Conservation (phyloP, 2,797 vertebrate species). For the Sebastes oblongus region DNA sequence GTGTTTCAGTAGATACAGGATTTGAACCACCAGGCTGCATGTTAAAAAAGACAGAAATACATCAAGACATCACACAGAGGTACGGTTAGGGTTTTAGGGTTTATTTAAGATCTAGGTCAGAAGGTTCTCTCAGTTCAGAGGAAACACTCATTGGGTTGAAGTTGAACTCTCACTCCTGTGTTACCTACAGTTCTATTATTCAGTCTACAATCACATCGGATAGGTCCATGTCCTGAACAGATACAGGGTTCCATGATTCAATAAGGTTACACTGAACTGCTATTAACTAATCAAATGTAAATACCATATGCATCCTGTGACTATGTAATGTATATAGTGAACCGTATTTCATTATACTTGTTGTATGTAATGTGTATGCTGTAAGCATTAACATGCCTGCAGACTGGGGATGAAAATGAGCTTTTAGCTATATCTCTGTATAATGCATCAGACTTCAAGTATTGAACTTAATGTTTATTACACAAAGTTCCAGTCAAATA, state of each 20-base stretch:
- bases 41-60: not conserved
- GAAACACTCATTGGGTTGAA: not conserved
- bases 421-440: too few species aligned
- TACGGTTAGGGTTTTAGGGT: not conserved
- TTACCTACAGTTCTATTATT: not conserved
- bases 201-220: not conserved
- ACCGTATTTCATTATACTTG: too few species aligned
- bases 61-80: not conserved
- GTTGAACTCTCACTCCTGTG: not conserved
- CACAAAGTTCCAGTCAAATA: too few species aligned
- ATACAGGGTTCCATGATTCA: not conserved
- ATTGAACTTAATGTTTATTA: too few species aligned
- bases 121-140: not conserved
- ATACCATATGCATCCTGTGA: too few species aligned
- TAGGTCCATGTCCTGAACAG: not conserved
- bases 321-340: too few species aligned
- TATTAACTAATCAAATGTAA: too few species aligned
- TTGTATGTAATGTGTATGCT: too few species aligned
- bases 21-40: not conserved
- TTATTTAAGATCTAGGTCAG: not conserved
- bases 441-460: too few species aligned
- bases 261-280: not conserved
- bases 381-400: too few species aligned
- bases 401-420: too few species aligned
- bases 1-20: not conserved